phyloP scores from a whole-genome alignment of 2,888 invertebrate genomes.

The Trissoscelio sp. region DNA sequence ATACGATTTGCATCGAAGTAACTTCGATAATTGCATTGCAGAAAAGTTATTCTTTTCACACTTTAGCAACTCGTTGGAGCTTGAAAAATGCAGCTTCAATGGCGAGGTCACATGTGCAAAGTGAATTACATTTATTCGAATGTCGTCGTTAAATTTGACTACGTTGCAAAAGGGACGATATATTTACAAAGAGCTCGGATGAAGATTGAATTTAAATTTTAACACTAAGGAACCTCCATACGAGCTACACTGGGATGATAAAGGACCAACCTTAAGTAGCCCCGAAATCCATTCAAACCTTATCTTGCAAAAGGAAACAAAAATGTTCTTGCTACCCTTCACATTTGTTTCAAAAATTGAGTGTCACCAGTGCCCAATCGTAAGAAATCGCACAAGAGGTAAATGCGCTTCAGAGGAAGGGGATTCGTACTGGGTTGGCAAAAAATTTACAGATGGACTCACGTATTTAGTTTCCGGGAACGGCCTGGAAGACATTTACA shows the following conservation, averaged over 20 bases:
- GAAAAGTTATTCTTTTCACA: not conserved
- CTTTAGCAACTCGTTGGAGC: not conserved
- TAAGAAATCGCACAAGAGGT: no score
- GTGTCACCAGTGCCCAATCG: not conserved
- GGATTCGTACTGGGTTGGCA: no score
- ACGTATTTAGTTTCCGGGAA: slow-evolving; percentile 56
- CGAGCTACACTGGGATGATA: not conserved
- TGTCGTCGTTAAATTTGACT: slow-evolving; percentile 36
- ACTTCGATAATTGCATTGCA: not conserved
- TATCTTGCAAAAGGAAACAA: not conserved
- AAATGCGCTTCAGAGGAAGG: no score
- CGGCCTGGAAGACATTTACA: slow-evolving; percentile 67
- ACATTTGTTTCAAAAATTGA: not conserved
- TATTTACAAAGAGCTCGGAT: slow-evolving; percentile 4
- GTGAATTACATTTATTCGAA: slow-evolving; percentile 24
- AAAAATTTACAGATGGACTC: slow-evolving; percentile 58
- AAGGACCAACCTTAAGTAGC: not conserved
- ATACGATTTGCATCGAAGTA: not conserved
- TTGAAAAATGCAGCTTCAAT: slow-evolving; percentile 24
- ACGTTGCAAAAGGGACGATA: slow-evolving; percentile 2
- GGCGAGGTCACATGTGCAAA: slow-evolving; percentile 18
- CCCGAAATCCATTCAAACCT: not conserved
- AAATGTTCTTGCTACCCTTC: not conserved
- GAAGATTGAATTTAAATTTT: slow-evolving; percentile 35
- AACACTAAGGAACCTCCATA: not conserved